Conservation (phyloP, 2,113 vertebrate genomes). For the Pollimyrus isidori region DNA sequence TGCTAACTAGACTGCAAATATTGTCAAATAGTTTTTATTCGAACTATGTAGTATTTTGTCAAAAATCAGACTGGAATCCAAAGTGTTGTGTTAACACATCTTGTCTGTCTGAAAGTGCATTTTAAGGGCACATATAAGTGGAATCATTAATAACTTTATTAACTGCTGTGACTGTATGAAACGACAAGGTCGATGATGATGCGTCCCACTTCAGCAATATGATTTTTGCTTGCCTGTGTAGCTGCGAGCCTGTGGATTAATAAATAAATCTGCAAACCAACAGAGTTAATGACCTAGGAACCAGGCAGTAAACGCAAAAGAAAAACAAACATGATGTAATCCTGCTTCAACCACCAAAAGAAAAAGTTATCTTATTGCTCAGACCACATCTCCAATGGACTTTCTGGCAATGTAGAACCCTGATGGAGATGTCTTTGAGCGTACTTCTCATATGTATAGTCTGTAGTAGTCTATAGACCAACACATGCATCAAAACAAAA, state of each 20-base stretch:
- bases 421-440: neutral
- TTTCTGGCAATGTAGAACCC: neutral
- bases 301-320: slow-evolving; percentile 3
- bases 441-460: slow-evolving; percentile 5
- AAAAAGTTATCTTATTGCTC: slow-evolving; percentile 26
- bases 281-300: slow-evolving; percentile 13
- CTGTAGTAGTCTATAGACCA: neutral
- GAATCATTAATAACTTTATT: slow-evolving; percentile 4
- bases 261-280: slow-evolving; percentile 18
- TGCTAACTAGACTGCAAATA: neutral
- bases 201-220: neutral
- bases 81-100: neutral
- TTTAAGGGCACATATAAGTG: neutral
- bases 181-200: neutral
- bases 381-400: slow-evolving; percentile 14
- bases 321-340: slow-evolving; percentile 15
- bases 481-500: neutral
- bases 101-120: neutral
- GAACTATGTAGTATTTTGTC: neutral
- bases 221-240: slow-evolving; percentile 11
- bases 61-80: neutral
- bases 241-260: slow-evolving; percentile 8
- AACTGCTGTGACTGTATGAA: neutral
- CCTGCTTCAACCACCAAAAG: slow-evolving; percentile 16
- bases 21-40: neutral